Percentiles rank a stretch among this genome's conserved stretches.
Evolutionary conservation across 2,797 vertebrate genomes (phyloP).

Genomic region (Craterocephalus amniculus): DNA sequence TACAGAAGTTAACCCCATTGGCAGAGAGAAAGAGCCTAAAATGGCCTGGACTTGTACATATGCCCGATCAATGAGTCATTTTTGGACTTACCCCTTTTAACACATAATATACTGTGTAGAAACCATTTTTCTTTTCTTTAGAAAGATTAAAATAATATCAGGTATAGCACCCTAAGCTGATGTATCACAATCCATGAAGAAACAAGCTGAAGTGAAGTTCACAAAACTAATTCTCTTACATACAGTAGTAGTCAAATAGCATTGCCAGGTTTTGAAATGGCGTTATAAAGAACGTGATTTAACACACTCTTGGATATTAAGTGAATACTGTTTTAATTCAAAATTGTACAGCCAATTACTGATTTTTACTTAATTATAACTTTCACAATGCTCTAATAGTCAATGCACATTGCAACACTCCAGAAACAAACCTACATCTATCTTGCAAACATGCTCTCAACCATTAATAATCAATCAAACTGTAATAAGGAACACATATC

Average conservation of each 20-base stretch:
- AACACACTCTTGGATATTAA: neutral
- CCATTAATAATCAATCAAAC: neutral
- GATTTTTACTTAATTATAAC: neutral
- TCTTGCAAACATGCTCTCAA: constrained; percentile 1
- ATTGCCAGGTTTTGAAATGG: neutral
- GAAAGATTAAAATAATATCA: too few relatives aligned
- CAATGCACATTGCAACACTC: neutral
- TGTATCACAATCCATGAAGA: neutral
- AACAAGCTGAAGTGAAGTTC: neutral
- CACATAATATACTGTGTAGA: too few relatives aligned
- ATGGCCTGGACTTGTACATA: too few relatives aligned
- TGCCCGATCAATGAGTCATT: too few relatives aligned
- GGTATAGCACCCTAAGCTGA: neutral
- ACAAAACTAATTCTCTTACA: neutral
- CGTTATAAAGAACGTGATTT: neutral
- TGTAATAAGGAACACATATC: too few relatives aligned
- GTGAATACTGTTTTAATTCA: neutral
- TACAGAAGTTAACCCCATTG: too few relatives aligned
- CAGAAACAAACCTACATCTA: neutral
- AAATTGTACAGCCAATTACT: neutral
- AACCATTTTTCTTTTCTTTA: too few relatives aligned
- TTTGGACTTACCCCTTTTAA: too few relatives aligned
- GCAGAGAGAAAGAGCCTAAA: too few relatives aligned
- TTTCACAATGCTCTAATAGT: neutral
- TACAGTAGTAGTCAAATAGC: neutral